Evolutionary conservation across 2,888 invertebrate genomes (phyloP).

Genomic region (Campopleginae sp.): DNA sequence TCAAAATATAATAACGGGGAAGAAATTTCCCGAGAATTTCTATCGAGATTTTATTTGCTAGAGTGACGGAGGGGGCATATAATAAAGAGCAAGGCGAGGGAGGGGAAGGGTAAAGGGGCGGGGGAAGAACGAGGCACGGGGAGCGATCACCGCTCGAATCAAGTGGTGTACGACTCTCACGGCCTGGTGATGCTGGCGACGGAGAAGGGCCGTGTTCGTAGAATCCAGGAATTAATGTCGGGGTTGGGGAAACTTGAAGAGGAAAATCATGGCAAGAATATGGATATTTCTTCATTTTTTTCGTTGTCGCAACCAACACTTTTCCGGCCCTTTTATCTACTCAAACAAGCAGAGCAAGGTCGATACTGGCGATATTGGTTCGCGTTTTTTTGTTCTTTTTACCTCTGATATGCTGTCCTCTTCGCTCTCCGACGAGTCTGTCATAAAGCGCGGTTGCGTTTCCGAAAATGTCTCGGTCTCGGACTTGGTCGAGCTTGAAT

Average conservation of each 20-base stretch:
- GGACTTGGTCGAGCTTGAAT: constrained; percentile 93
- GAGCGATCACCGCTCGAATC: constrained; percentile 32
- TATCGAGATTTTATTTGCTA: constrained; percentile 10
- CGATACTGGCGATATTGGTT: constrained; percentile 21
- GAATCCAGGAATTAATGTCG: constrained; percentile 56
- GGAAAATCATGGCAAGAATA: neutral
- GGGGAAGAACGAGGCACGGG: constrained; percentile 15
- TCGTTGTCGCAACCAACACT: neutral
- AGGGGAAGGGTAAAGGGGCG: neutral
- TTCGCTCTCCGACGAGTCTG: constrained; percentile 97
- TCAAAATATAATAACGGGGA: constrained; percentile 9
- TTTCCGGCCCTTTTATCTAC: constrained; percentile 10
- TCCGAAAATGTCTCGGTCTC: constrained; percentile 93
- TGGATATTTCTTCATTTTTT: constrained; percentile 19
- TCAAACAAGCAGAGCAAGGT: constrained; percentile 39
- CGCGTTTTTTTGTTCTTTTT: constrained; percentile 79
- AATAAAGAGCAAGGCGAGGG: constrained; percentile 8
- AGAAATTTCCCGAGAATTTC: constrained; percentile 15
- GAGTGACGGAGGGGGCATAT: constrained; percentile 18
- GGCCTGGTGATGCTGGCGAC: constrained; percentile 48
- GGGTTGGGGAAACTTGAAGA: constrained; percentile 34
- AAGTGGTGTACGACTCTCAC: constrained; percentile 28
- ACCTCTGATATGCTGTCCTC: constrained; percentile 99
- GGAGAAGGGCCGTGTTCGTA: constrained; percentile 63
- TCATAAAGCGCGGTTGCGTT: constrained; percentile 94